Conservation (phyloP, 2,113 vertebrate species). For the Channa maculata region DNA sequence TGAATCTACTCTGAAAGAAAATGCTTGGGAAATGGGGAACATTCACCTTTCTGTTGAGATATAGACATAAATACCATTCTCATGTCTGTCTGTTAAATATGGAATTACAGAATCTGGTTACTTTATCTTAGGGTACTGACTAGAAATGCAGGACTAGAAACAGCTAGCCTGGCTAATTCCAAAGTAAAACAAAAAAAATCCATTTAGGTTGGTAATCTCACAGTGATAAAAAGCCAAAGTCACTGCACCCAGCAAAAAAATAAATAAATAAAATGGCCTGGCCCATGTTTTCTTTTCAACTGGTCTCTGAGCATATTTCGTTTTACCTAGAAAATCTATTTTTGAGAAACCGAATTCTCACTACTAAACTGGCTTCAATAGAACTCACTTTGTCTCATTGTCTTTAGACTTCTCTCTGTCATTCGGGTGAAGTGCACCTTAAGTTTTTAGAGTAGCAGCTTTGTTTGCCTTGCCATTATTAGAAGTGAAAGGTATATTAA, state of each 20-base stretch:
- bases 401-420: constrained; percentile 9
- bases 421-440: constrained; percentile 30
- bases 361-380: constrained; percentile 1
- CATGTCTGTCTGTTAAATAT: not conserved
- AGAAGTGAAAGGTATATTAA: constrained; percentile 66
- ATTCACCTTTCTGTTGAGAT: not conserved
- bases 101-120: not conserved
- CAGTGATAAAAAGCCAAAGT: too few relatives aligned
- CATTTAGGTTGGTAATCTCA: too few relatives aligned
- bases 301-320: not conserved
- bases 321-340: constrained; percentile 1
- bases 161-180: too few relatives aligned
- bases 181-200: too few relatives aligned
- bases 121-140: too few relatives aligned
- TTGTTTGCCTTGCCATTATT: constrained; percentile 56
- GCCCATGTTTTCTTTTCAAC: too few relatives aligned
- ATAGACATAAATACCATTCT: not conserved
- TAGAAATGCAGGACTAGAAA: too few relatives aligned
- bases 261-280: too few relatives aligned
- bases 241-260: too few relatives aligned
- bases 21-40: not conserved
- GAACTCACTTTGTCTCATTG: constrained; percentile 23
- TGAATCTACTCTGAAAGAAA: not conserved
- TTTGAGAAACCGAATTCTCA: not conserved
- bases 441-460: constrained; percentile 34